These are phyloP conservation scores for Araneus ventricosus DNA, from an alignment of 1,140 invertebrate species.

Conservation along the genomic window DNA sequence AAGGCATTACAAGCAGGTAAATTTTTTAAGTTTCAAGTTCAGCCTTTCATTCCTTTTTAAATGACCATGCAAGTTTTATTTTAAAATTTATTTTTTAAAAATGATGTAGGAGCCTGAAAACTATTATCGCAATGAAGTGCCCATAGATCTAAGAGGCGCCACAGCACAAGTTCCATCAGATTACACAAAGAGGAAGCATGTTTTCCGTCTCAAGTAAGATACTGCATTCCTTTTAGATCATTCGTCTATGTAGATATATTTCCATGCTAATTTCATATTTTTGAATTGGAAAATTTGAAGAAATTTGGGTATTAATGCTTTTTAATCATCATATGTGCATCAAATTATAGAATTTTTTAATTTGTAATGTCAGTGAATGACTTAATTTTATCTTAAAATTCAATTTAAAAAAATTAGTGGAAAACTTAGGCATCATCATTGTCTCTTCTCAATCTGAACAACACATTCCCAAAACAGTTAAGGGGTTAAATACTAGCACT, in stretches of 20 bases:
- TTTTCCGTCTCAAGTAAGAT: conserved; percentile 94
- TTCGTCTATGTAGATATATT: background rate
- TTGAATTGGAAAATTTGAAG: too few relatives aligned
- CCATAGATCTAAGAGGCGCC: conserved; percentile 91
- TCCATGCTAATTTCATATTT: background rate
- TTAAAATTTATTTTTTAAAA: conserved; percentile 23
- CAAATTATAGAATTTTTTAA: too few relatives aligned
- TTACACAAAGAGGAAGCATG: conserved; percentile 99
- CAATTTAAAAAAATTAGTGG: too few relatives aligned
- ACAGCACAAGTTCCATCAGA: conserved; percentile 92
- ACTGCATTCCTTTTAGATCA: background rate
- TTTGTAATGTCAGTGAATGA: too few relatives aligned
- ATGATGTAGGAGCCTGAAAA: conserved; percentile 87
- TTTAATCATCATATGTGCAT: too few relatives aligned
- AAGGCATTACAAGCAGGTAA: conserved; percentile 88
- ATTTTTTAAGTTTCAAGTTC: background rate
- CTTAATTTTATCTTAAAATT: too few relatives aligned
- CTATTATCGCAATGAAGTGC: conserved; percentile 91
- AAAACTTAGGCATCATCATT: too few relatives aligned
- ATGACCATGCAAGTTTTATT: background rate
- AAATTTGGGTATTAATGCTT: too few relatives aligned
- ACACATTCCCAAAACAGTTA: too few relatives aligned
- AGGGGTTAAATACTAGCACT: too few relatives aligned
- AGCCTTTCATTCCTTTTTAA: background rate
- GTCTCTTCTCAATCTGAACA: too few relatives aligned